phyloP scores from a whole-genome alignment of 2,888 invertebrate species.

The Apotomis turbidana region DNA sequence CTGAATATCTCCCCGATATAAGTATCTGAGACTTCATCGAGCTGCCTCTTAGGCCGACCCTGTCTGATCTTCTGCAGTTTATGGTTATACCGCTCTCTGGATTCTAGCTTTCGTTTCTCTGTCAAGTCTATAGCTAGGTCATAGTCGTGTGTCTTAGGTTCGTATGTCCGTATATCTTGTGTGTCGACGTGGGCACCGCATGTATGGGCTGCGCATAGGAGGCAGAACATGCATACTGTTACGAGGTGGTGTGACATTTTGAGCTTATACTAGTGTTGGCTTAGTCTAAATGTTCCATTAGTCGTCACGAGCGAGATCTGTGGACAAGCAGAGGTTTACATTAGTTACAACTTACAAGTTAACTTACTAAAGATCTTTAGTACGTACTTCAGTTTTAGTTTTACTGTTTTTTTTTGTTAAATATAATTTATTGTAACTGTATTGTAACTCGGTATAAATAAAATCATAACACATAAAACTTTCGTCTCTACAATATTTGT shows the following conservation, averaged over 20 bases:
- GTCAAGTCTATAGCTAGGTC: constrained; percentile 56
- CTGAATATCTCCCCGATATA: constrained; percentile 88
- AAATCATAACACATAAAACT: no score
- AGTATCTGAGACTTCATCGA: constrained; percentile 77
- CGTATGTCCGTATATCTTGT: constrained; percentile 54
- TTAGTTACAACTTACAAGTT: constrained; percentile 6
- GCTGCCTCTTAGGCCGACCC: constrained; percentile 59
- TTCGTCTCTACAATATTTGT: no score
- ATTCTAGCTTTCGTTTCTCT: constrained; percentile 57
- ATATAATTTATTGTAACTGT: no score
- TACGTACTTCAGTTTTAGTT: no score
- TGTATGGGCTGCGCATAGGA: constrained; percentile 90
- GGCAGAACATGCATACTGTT: constrained; percentile 92
- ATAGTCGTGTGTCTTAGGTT: constrained; percentile 54
- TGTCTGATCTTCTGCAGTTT: constrained; percentile 58
- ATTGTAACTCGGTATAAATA: no score
- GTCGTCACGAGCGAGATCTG: constrained; percentile 45
- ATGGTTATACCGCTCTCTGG: constrained; percentile 59
- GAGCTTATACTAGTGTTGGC: constrained; percentile 48
- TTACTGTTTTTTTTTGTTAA: no score
- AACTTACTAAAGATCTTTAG: no score
- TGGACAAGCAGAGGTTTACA: constrained; percentile 40
- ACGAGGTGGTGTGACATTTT: constrained; percentile 85
- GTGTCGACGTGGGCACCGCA: constrained; percentile 88
- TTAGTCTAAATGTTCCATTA: constrained; percentile 40